Evolutionary conservation across 1,140 invertebrate species (phyloP).

Genomic region (Drosophila ananassae): DNA sequence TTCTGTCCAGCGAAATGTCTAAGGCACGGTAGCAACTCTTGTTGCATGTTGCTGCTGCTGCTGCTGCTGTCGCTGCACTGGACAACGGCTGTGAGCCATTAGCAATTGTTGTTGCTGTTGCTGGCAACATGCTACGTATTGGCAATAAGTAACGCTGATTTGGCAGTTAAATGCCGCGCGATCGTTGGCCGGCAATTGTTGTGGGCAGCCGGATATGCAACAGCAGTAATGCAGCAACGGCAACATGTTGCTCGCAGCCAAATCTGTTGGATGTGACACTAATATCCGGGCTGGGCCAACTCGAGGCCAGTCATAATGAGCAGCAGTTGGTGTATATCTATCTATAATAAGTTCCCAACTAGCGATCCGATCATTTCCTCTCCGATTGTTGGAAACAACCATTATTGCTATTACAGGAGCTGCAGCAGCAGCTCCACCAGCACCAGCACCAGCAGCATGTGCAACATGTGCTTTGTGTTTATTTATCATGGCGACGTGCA

Average conservation of each 20-base stretch:
- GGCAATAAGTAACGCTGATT: slow-evolving; percentile 82
- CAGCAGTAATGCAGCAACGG: slow-evolving; percentile 28
- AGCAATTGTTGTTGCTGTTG: slow-evolving; percentile 69
- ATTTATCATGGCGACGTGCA: slow-evolving; percentile 21
- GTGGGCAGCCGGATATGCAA: slow-evolving; percentile 73
- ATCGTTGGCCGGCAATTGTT: slow-evolving; percentile 24
- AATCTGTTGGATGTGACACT: slow-evolving; percentile 78
- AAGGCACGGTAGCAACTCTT: slow-evolving; percentile 69
- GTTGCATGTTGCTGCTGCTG: slow-evolving; percentile 62
- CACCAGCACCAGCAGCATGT: slow-evolving; percentile 10
- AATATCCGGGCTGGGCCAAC: slow-evolving; percentile 63
- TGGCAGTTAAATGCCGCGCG: slow-evolving; percentile 76
- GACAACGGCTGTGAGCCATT: slow-evolving; percentile 63
- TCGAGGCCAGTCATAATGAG: slow-evolving; percentile 57
- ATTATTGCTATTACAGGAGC: slow-evolving; percentile 27
- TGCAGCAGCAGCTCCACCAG: neutral
- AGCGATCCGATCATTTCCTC: slow-evolving; percentile 38
- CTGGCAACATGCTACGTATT: slow-evolving; percentile 73
- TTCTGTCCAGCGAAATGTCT: slow-evolving; percentile 77
- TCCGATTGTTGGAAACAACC: slow-evolving; percentile 16
- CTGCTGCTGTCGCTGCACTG: slow-evolving; percentile 5
- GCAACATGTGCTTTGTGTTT: slow-evolving; percentile 40
- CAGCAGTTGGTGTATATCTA: slow-evolving; percentile 36
- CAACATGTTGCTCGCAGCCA: slow-evolving; percentile 76
- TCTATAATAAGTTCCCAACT: slow-evolving; percentile 42